Evolutionary conservation across 2,797 vertebrate genomes (phyloP).

Genomic region (Channallabes apus): DNA sequence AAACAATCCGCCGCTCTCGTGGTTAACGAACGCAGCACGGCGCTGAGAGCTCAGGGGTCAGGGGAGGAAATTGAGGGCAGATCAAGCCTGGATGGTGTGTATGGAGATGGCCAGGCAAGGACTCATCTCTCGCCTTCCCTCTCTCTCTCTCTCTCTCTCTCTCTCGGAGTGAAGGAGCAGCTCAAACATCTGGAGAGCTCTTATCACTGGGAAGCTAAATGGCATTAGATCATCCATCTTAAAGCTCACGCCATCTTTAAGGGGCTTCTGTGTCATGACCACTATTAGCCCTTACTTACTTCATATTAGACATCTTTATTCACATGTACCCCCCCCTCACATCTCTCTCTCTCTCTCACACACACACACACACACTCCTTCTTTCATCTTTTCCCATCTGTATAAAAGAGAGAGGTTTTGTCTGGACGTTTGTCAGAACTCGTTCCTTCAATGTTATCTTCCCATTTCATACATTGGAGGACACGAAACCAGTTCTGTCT

Average conservation of each 20-base stretch:
- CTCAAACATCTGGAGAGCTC: constrained; percentile 45
- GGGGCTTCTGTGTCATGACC: constrained; percentile 48
- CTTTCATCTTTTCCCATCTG: neutral
- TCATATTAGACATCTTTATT: constrained; percentile 31
- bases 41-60: constrained; percentile 83
- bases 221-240: constrained; percentile 45
- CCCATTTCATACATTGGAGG: too few relatives aligned
- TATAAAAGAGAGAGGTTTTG: too few relatives aligned
- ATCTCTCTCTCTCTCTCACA: neutral
- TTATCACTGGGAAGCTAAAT: constrained; percentile 46
- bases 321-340: neutral
- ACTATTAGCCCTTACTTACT: constrained; percentile 46
- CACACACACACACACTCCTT: constrained; percentile 10
- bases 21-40: constrained; percentile 75
- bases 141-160: constrained; percentile 8
- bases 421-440: too few relatives aligned
- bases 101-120: constrained; percentile 62
- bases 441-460: too few relatives aligned
- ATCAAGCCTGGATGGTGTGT: constrained; percentile 82
- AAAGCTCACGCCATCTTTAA: constrained; percentile 40
- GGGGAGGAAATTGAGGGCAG: constrained; percentile 94
- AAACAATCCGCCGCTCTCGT: constrained; percentile 74
- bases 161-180: constrained; percentile 40
- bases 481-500: too few relatives aligned
- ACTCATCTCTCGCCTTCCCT: constrained; percentile 17